These are phyloP conservation scores for Pseudomyrmex concolor DNA, from an alignment of 1,140 invertebrate species.

Conservation along the genomic window DNA sequence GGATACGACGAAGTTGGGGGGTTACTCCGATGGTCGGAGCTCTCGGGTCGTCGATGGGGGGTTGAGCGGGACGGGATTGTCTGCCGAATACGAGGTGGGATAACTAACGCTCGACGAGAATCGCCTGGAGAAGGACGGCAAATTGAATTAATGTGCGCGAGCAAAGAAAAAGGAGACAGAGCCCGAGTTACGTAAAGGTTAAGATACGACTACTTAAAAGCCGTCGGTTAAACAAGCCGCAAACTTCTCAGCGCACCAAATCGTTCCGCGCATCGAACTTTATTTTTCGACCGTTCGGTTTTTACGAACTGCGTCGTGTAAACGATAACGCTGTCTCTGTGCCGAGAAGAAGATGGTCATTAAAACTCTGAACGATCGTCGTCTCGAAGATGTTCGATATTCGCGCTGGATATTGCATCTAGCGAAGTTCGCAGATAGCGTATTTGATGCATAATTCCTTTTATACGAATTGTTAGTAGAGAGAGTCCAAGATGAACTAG, in stretches of 20 bases:
- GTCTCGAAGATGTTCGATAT: constrained; percentile 26
- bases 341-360: neutral
- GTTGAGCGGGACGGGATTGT: constrained; percentile 10
- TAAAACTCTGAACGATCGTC: constrained; percentile 37
- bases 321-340: neutral
- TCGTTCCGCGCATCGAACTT: neutral
- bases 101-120: constrained; percentile 60
- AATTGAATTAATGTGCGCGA: constrained; percentile 77
- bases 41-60: neutral
- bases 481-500: neutral
- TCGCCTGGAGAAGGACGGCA: constrained; percentile 64
- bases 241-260: neutral
- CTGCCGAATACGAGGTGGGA: constrained; percentile 17
- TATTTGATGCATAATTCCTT: neutral
- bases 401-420: constrained; percentile 27
- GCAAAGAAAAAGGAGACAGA: constrained; percentile 69
- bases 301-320: neutral
- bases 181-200: constrained; percentile 62
- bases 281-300: neutral
- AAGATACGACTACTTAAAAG: constrained; percentile 68
- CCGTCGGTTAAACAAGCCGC: constrained; percentile 37
- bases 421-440: neutral
- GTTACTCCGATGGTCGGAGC: constrained; percentile 31
- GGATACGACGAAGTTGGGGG: constrained; percentile 17
- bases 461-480: neutral